Conservation (phyloP, 92 coral and sea anemone genomes). For the Galaxea fascicularis region DNA sequence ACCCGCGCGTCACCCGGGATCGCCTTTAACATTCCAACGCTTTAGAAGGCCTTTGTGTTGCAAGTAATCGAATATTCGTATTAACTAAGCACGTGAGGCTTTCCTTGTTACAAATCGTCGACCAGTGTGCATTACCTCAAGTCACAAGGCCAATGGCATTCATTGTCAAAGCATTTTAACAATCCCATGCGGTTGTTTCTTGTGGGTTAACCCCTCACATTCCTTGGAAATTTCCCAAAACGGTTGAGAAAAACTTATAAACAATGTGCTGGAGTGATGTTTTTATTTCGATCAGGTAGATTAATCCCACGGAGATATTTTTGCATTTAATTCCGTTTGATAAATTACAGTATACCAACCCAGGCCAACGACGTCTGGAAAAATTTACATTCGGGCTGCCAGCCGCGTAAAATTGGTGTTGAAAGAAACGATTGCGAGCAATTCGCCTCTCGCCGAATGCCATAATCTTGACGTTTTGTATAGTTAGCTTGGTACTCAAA, state of each 20-base stretch:
- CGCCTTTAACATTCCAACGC: not conserved
- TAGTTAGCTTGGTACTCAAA: not conserved
- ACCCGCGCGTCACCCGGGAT: conserved; percentile 20
- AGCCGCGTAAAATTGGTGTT: conserved; percentile 1
- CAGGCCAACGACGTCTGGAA: not conserved
- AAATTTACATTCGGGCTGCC: not conserved
- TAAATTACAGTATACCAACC: not conserved
- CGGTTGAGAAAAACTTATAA: not conserved
- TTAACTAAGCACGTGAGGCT: conserved; percentile 19
- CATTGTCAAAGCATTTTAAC: conserved; percentile 11
- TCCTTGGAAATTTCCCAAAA: conserved; percentile 21
- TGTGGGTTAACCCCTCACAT: conserved; percentile 21
- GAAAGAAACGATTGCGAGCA: conserved; percentile 25
- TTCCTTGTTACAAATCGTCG: not conserved
- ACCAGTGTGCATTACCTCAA: not conserved
- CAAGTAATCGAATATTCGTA: conserved; percentile 7
- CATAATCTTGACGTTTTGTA: not conserved
- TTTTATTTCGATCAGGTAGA: not conserved
- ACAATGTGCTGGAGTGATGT: not conserved
- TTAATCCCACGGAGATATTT: not conserved
- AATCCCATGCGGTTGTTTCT: not conserved
- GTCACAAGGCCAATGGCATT: conserved; percentile 7
- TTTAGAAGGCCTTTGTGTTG: not conserved
- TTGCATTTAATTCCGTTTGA: not conserved
- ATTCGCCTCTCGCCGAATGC: not conserved